Conservation (phyloP, 2,888 invertebrate species). For the Chrysomela aeneicollis region DNA sequence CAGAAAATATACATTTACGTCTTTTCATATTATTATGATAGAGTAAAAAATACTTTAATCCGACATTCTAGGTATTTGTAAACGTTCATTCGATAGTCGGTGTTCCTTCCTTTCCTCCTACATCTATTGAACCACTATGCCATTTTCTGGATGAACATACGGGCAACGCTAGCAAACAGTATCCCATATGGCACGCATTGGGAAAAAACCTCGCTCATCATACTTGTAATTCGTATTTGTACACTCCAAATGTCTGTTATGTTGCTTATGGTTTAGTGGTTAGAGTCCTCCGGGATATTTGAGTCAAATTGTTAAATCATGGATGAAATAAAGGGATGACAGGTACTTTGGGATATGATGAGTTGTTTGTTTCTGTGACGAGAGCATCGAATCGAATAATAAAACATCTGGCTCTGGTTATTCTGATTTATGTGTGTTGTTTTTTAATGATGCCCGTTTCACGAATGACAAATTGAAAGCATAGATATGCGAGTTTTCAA, state of each 20-base stretch:
- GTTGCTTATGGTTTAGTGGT: slow-evolving; percentile 46
- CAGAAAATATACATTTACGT: too few species aligned
- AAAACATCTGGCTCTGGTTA: background rate
- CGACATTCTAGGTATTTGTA: too few species aligned
- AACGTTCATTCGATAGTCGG: too few species aligned
- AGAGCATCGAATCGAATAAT: background rate
- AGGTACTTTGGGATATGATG: slow-evolving; percentile 36
- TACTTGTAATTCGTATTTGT: slow-evolving; percentile 40
- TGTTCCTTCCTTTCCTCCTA: slow-evolving; percentile 21
- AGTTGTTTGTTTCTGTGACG: slow-evolving; percentile 33
- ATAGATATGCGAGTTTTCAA: too few species aligned
- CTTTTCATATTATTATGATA: too few species aligned
- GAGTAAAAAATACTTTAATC: too few species aligned
- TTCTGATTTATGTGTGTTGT: background rate
- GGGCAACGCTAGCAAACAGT: slow-evolving; percentile 35
- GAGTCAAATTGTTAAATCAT: slow-evolving; percentile 41
- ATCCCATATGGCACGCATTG: slow-evolving; percentile 45
- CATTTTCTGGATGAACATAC: slow-evolving; percentile 34
- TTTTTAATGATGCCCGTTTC: too few species aligned
- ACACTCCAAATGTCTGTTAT: slow-evolving; percentile 44
- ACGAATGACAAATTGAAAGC: background rate
- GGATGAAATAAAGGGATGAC: slow-evolving; percentile 42
- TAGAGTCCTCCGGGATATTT: slow-evolving; percentile 45
- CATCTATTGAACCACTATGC: slow-evolving; percentile 25
- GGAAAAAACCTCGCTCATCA: slow-evolving; percentile 41